Conservation (phyloP, 2,888 invertebrate genomes). For the Anodontia alba region DNA sequence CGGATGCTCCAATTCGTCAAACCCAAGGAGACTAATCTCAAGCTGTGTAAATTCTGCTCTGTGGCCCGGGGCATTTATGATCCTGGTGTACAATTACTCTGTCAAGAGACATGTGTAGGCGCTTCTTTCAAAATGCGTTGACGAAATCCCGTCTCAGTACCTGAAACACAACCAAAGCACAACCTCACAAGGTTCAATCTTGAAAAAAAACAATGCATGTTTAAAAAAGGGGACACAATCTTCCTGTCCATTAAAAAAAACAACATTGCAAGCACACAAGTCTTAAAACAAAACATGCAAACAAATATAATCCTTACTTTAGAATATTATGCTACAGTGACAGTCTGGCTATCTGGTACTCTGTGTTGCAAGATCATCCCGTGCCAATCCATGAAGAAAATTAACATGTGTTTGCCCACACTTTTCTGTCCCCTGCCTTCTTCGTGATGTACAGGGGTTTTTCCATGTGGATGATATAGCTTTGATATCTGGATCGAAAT, state of each 20-base stretch:
- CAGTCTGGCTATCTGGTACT: not conserved
- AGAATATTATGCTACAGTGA: not conserved
- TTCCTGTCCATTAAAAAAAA: too few relatives aligned
- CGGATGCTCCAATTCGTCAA: slow-evolving; percentile 17
- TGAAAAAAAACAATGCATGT: too few relatives aligned
- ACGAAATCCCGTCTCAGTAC: slow-evolving; percentile 15
- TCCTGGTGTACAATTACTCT: slow-evolving; percentile 13
- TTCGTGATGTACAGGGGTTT: not conserved
- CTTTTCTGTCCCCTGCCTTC: slow-evolving; percentile 14
- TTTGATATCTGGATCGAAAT: slow-evolving; percentile 23
- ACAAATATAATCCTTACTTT: too few relatives aligned
- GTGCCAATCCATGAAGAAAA: not conserved
- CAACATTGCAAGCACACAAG: too few relatives aligned
- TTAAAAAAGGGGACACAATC: too few relatives aligned
- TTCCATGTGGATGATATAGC: not conserved
- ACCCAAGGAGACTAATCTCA: slow-evolving; percentile 24
- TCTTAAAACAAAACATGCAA: too few relatives aligned
- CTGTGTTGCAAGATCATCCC: slow-evolving; percentile 5
- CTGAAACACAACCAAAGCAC: not conserved
- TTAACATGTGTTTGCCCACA: not conserved
- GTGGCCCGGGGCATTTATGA: slow-evolving; percentile 18
- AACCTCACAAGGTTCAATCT: too few relatives aligned
- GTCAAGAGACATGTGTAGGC: too few relatives aligned
- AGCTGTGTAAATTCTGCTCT: slow-evolving; percentile 14
- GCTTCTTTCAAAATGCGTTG: too few relatives aligned